Evolutionary conservation across 1,140 invertebrate species (phyloP), one percentile per base, ranked within the genome.

Genomic region (Oppia nitens): DNA sequence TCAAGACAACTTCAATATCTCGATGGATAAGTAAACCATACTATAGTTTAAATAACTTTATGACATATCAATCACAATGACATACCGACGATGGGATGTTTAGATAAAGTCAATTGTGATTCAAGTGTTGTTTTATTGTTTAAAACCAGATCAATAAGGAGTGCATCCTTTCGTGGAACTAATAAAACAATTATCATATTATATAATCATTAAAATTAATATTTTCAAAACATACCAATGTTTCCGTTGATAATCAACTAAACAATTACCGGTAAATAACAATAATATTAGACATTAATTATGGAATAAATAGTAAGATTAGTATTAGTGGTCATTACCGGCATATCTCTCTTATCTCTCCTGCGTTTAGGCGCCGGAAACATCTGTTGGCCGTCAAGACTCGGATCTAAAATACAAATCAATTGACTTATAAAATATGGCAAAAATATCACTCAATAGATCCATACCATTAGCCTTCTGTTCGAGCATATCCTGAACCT

Each of bases 141-240:
- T 26, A 56, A 20, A 47, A 56, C 24, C 29, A 56, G 40, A 21
- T 56, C 55, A 11, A 56, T 28, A 17, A 56, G 25, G 4, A 56
- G 45, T 12, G 55, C 55, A 56, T 59, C 57, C 47, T 59, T n/a
- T 20, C 40, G 20, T 17, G 45, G 47, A 62, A 63, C 32, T 40
- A 17, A 6, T 40, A 6, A 40, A 40, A 6, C 6, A 40, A 40
- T 40, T 17, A 40, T 9, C 32, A 40, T n/a, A n/a, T n/a, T n/a
- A n/a, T n/a, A n/a, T n/a, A n/a, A n/a, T n/a, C n/a, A n/a, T n/a
- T n/a, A n/a, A n/a, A n/a, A n/a, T n/a, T n/a, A n/a, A n/a, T n/a
- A n/a, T n/a, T n/a, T n/a, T n/a, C n/a, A n/a, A n/a, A n/a, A n/a
- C n/a, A n/a, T n/a, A n/a, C n/a, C n/a, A n/a, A n/a, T n/a, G n/a